A percentile compares a stretch with the other conserved stretches of the same genome.
Conservation (phyloP, 2,113 vertebrate species). For the Psammodynastes pulverulentus region DNA sequence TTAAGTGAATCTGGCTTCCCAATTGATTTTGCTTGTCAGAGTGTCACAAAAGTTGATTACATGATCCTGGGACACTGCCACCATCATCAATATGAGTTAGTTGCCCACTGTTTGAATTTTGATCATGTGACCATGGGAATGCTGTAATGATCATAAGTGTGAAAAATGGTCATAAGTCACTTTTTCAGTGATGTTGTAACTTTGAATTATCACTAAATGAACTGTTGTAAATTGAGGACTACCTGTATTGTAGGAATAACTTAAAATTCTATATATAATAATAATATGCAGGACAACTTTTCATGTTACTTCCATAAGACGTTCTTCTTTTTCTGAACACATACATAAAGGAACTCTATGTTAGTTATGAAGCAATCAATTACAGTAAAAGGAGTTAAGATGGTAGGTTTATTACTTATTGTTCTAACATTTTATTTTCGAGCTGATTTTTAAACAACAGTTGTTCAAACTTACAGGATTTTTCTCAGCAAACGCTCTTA, state of each 20-base stretch:
- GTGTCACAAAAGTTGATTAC: too few species aligned
- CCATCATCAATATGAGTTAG: too few species aligned
- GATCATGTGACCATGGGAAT: background rate
- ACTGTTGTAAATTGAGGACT: background rate
- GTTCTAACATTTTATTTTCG: constrained; percentile 26
- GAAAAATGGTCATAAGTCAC: background rate
- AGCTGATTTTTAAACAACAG: background rate
- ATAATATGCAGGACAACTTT: background rate
- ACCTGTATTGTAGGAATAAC: background rate
- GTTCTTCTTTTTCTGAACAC: background rate
- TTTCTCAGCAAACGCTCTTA: background rate
- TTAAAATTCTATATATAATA: background rate
- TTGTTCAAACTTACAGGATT: constrained; percentile 6
- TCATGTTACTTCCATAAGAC: background rate
- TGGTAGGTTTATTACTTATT: constrained; percentile 45
- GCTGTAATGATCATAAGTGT: background rate
- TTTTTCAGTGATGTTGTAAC: background rate
- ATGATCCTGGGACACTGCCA: too few species aligned
- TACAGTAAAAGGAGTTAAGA: constrained; percentile 9
- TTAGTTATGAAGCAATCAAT: constrained; percentile 28
- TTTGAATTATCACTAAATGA: background rate
- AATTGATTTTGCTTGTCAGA: too few species aligned
- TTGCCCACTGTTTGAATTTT: background rate
- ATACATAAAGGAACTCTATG: background rate
- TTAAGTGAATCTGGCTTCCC: too few species aligned